Evolutionary conservation across 2,888 invertebrate genomes (phyloP).

Genomic region (Idaea aversata): DNA sequence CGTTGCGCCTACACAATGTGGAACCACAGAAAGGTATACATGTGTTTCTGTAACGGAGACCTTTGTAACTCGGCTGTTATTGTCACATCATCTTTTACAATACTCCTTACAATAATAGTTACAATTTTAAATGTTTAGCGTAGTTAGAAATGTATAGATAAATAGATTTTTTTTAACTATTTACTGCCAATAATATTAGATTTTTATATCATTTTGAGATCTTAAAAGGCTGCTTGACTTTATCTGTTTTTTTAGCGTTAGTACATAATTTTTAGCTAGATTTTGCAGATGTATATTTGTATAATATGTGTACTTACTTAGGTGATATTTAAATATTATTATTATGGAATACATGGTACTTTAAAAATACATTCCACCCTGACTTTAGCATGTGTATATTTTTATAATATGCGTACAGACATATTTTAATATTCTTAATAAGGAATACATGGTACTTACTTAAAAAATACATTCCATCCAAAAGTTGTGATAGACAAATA

Average conservation of each 20-base stretch:
- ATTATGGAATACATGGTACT: no score
- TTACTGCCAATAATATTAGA: not conserved
- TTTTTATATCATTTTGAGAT: not conserved
- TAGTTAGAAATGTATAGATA: not conserved
- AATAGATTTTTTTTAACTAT: constrained; percentile 4
- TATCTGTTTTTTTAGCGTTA: not conserved
- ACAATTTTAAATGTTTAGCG: constrained; percentile 18
- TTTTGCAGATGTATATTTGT: not conserved
- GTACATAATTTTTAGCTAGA: not conserved
- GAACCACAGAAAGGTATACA: constrained; percentile 90
- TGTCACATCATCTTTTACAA: constrained; percentile 33
- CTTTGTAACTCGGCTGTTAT: constrained; percentile 84
- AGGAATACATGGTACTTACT: no score
- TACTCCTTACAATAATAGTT: constrained; percentile 40
- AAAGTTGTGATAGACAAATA: not conserved
- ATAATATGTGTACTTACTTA: not conserved
- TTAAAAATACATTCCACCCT: not conserved
- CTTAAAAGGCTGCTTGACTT: not conserved
- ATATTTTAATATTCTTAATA: no score
- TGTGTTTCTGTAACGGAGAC: constrained; percentile 96
- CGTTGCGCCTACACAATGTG: constrained; percentile 92
- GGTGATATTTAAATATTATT: not conserved
- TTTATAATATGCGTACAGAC: no score
- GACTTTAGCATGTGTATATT: no score
- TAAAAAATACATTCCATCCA: not conserved